Percentiles rank a stretch among this genome's conserved stretches.
phyloP scores from a whole-genome alignment of 2,888 invertebrate species.

The Lasioglossum pauxillum region DNA sequence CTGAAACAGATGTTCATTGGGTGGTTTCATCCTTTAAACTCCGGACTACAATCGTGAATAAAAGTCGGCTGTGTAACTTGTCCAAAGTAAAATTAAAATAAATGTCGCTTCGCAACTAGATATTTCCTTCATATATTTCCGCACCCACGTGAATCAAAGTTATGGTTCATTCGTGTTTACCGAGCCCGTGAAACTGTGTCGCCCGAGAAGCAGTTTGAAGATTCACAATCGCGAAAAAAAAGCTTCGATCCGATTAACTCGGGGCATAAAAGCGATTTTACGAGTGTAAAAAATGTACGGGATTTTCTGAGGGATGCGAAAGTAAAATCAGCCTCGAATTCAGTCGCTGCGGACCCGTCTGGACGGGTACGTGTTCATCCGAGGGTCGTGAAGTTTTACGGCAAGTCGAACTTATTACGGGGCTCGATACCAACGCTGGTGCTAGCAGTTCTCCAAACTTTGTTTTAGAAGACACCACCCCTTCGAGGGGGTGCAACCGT shows the following conservation, averaged over 20 bases:
- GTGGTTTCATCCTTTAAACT: neutral
- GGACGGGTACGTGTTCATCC: constrained; percentile 27
- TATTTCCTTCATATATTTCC: too few species aligned
- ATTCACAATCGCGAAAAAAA: too few species aligned
- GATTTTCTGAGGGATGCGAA: neutral
- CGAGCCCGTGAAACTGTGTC: too few species aligned
- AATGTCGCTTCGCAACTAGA: too few species aligned
- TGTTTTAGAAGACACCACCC: constrained; percentile 32
- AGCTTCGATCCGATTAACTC: neutral
- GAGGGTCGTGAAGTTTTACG: constrained; percentile 18
- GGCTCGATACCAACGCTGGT: constrained; percentile 5
- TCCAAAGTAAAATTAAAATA: neutral
- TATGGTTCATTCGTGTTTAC: neutral
- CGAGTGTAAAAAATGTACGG: neutral
- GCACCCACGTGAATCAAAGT: neutral
- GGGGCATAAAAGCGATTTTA: neutral
- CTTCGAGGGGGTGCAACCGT: neutral
- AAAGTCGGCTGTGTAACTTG: neutral
- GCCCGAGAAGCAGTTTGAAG: too few species aligned
- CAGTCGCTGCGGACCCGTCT: neutral
- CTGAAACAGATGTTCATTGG: neutral
- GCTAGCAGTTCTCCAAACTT: constrained; percentile 17
- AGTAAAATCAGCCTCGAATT: constrained; percentile 14
- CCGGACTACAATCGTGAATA: too few species aligned
- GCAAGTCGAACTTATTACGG: constrained; percentile 31